Evolutionary conservation across 92 coral and sea anemone species (phyloP).

Genomic region (Pocillopora grandis): DNA sequence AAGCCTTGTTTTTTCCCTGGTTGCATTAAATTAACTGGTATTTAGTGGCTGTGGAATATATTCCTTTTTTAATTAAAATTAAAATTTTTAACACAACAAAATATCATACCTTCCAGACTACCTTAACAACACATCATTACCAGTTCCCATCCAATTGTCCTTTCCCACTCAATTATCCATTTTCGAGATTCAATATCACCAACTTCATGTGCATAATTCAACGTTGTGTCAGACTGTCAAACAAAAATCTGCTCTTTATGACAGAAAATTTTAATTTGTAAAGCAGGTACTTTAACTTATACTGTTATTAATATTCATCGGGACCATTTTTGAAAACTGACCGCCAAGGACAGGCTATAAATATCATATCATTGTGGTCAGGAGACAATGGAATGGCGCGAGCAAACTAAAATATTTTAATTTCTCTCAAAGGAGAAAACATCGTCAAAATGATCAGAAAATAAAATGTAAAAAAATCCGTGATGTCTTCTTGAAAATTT

Average conservation of each 20-base stretch:
- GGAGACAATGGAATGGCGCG: not conserved
- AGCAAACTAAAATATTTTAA: too few species aligned
- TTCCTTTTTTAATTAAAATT: not conserved
- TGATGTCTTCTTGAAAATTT: too few species aligned
- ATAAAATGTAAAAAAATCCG: too few species aligned
- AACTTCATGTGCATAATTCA: conserved; percentile 16
- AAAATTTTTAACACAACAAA: not conserved
- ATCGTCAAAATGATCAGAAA: too few species aligned
- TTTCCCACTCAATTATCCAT: not conserved
- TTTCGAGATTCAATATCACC: not conserved
- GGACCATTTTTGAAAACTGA: not conserved
- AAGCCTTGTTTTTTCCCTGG: not conserved
- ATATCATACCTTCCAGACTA: conserved; percentile 7
- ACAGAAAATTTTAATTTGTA: conserved; percentile 23
- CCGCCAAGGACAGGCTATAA: conserved; percentile 2
- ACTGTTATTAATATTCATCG: conserved; percentile 20
- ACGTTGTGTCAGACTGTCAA: not conserved
- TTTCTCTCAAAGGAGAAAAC: too few species aligned
- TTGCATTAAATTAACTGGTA: not conserved
- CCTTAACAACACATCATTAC: not conserved
- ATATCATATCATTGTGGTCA: not conserved
- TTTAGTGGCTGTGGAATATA: not conserved
- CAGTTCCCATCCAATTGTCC: not conserved
- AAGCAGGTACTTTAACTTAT: conserved; percentile 39
- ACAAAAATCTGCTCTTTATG: conserved; percentile 16